Percentiles rank a stretch among this genome's conserved stretches.
Evolutionary conservation across 1,140 invertebrate genomes (phyloP).

Genomic region (Grapholita molesta): DNA sequence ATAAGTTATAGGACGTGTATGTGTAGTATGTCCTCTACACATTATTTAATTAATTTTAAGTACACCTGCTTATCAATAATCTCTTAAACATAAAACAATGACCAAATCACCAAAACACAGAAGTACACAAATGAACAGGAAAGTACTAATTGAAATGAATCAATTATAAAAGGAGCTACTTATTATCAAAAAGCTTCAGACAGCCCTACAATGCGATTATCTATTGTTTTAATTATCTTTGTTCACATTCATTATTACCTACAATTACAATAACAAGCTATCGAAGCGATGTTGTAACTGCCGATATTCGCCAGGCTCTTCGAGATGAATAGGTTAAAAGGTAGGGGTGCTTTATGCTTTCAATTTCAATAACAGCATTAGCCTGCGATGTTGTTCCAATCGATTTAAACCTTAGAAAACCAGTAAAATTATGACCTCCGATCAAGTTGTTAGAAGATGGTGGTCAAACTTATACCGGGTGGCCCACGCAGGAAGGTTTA

Average conservation of each 20-base stretch:
- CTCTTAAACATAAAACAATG: neutral
- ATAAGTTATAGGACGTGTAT: too few relatives aligned
- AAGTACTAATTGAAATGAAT: neutral
- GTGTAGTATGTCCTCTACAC: too few relatives aligned
- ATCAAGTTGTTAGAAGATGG: too few relatives aligned
- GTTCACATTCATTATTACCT: neutral
- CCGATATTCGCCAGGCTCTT: neutral
- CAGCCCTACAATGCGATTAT: neutral
- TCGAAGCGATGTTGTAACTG: slow-evolving; percentile 1
- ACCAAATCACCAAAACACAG: neutral
- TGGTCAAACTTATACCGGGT: too few relatives aligned
- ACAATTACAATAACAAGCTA: neutral
- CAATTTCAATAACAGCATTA: slow-evolving; percentile 16
- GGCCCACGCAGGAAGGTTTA: too few relatives aligned
- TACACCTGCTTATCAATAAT: neutral
- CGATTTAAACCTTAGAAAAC: neutral
- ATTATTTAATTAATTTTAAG: too few relatives aligned
- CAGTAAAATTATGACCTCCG: neutral
- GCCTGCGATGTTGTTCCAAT: neutral
- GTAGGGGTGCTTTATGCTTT: neutral
- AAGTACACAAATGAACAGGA: neutral
- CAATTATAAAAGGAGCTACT: neutral
- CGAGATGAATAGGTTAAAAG: neutral
- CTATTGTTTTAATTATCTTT: neutral
- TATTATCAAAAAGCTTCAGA: neutral